These are phyloP conservation scores for Heliconius hortense DNA, from an alignment of 2,888 invertebrate genomes.

Conservation along the genomic window DNA sequence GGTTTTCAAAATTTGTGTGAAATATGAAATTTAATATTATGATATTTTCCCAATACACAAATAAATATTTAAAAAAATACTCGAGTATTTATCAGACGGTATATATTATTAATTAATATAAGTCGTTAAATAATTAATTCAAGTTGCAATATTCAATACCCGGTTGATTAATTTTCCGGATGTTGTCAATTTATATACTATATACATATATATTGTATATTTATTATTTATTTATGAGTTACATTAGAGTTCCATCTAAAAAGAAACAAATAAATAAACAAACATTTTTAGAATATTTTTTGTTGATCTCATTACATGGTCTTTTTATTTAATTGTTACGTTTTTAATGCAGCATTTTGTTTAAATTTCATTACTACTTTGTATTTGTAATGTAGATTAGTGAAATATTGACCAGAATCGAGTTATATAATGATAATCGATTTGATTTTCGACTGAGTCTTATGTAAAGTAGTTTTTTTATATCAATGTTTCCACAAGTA, in stretches of 20 bases:
- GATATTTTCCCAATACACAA: not conserved
- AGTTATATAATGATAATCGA: no score
- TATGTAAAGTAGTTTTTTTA: no score
- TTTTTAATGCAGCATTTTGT: not conserved
- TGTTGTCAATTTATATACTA: not conserved
- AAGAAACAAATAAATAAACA: not conserved
- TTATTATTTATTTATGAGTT: not conserved
- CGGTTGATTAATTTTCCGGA: not conserved
- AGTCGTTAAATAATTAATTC: not conserved
- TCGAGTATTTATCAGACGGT: not conserved
- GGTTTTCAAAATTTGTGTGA: not conserved
- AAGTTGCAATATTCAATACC: not conserved
- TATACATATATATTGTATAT: not conserved
- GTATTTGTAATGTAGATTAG: not conserved
- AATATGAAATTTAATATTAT: no score
- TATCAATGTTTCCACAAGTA: no score
- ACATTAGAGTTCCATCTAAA: not conserved
- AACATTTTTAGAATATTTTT: not conserved
- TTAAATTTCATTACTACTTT: conserved; percentile 1
- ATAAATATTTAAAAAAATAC: no score
- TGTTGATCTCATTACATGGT: not conserved
- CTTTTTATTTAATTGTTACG: not conserved
- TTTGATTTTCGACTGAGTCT: no score
- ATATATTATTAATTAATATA: not conserved
- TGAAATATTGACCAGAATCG: conserved; percentile 6